Percentiles rank a stretch among this genome's conserved stretches.
Evolutionary conservation across 2,113 vertebrate genomes (phyloP).

Genomic region (Spea bombifrons): DNA sequence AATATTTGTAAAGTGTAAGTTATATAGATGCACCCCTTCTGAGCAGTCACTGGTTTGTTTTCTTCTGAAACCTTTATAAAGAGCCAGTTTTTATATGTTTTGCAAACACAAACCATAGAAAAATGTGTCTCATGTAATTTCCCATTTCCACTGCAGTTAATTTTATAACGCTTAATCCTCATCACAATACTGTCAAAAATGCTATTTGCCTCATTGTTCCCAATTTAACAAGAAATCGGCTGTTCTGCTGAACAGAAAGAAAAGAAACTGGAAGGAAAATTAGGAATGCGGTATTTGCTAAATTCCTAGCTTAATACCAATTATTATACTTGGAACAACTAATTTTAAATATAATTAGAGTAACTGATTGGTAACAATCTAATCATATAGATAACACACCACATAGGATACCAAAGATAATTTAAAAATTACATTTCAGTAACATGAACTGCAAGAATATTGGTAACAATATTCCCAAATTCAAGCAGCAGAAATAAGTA

Average conservation of each 20-base stretch:
- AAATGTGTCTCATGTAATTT: too few relatives aligned
- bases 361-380: neutral
- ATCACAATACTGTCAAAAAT: neutral
- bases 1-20: too few relatives aligned
- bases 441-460: neutral
- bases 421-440: neutral
- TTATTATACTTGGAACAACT: neutral
- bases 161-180: too few relatives aligned
- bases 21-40: too few relatives aligned
- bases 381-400: neutral
- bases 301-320: constrained; percentile 6
- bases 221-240: neutral
- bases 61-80: too few relatives aligned
- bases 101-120: too few relatives aligned
- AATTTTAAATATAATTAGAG: constrained; percentile 8
- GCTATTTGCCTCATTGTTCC: neutral
- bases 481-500: too few relatives aligned
- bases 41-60: too few relatives aligned
- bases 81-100: too few relatives aligned
- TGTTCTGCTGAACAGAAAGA: neutral
- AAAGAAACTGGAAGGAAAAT: constrained; percentile 10
- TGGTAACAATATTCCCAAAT: too few relatives aligned
- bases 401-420: too few relatives aligned
- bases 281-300: constrained; percentile 2
- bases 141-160: too few relatives aligned